Percentiles rank a stretch among this genome's conserved stretches.
These are phyloP conservation scores for Drosophila littoralis DNA, from an alignment of 1,140 invertebrate species.

Conservation along the genomic window DNA sequence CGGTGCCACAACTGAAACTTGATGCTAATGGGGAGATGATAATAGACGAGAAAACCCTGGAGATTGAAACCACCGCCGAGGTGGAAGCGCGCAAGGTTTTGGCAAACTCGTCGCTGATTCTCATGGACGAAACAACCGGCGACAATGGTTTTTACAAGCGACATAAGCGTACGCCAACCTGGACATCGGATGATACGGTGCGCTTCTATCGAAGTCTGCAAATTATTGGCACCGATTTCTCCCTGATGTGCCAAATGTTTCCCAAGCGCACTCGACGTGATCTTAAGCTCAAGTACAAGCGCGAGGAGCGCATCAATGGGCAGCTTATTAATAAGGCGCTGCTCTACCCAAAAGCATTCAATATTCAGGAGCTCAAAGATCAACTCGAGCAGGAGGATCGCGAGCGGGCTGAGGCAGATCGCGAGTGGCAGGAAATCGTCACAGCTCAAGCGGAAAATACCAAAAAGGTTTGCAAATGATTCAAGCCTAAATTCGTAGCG, in stretches of 20 bases:
- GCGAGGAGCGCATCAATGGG: constrained; percentile 85
- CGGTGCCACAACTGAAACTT: constrained; percentile 94
- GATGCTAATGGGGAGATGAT: constrained; percentile 94
- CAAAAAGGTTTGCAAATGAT: constrained; percentile 51
- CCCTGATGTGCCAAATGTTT: constrained; percentile 93
- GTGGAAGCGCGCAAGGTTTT: constrained; percentile 87
- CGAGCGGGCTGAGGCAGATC: constrained; percentile 61
- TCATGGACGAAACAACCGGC: constrained; percentile 87
- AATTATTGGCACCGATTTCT: constrained; percentile 94
- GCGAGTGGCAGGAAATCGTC: constrained; percentile 61
- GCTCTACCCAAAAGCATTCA: constrained; percentile 84
- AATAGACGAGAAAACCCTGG: constrained; percentile 93
- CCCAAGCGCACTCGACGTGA: constrained; percentile 90
- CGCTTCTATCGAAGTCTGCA: constrained; percentile 95
- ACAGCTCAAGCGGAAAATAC: constrained; percentile 38
- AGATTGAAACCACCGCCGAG: constrained; percentile 90
- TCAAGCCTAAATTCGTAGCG: neutral
- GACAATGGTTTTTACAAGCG: constrained; percentile 88
- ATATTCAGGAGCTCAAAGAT: constrained; percentile 84
- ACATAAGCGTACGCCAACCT: constrained; percentile 87
- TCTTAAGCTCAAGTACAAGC: constrained; percentile 89
- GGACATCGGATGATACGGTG: constrained; percentile 90
- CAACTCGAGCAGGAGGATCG: constrained; percentile 84
- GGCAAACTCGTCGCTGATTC: constrained; percentile 87
- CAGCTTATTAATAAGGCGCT: constrained; percentile 85